Evolutionary conservation across 37 sponge, comb jelly and placozoan genomes (phyloP).

Genomic region (Geodia barretti): DNA sequence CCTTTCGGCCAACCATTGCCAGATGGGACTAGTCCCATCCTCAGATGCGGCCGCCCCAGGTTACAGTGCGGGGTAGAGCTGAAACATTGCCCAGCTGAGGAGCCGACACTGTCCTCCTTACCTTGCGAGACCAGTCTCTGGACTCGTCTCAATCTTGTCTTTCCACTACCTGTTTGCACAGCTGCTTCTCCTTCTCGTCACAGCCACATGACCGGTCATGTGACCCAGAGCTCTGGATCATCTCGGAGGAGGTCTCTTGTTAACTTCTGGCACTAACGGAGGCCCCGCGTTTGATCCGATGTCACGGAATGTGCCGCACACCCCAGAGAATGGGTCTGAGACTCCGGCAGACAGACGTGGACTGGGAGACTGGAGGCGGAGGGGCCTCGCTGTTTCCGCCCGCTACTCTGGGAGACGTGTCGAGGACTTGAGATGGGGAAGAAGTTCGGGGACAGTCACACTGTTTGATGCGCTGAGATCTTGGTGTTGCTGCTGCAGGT

Average conservation of each 20-base stretch:
- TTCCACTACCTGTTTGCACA: slow-evolving; percentile 10
- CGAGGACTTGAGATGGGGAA: slow-evolving; percentile 51
- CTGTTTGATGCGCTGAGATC: slow-evolving; percentile 30
- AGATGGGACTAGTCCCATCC: not conserved
- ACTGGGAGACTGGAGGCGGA: no score
- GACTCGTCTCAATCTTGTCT: slow-evolving; percentile 29
- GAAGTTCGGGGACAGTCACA: slow-evolving; percentile 45
- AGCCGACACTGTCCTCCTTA: not conserved
- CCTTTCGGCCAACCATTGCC: not conserved
- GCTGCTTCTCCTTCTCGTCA: not conserved
- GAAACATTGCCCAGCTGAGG: not conserved
- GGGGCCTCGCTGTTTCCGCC: not conserved
- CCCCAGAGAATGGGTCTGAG: not conserved
- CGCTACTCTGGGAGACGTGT: not conserved
- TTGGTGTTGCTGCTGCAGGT: not conserved
- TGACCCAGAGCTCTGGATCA: not conserved
- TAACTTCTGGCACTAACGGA: not conserved
- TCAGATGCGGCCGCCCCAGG: not conserved
- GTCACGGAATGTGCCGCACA: not conserved
- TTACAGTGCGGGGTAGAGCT: not conserved
- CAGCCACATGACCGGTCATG: not conserved
- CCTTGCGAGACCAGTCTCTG: not conserved
- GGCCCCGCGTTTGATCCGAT: not conserved
- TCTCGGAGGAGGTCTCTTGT: not conserved
- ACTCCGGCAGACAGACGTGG: not conserved